Percentiles rank a stretch among this genome's conserved stretches.
phyloP scores from a whole-genome alignment of 2,888 invertebrate species.

The Ophioninae sp. region DNA sequence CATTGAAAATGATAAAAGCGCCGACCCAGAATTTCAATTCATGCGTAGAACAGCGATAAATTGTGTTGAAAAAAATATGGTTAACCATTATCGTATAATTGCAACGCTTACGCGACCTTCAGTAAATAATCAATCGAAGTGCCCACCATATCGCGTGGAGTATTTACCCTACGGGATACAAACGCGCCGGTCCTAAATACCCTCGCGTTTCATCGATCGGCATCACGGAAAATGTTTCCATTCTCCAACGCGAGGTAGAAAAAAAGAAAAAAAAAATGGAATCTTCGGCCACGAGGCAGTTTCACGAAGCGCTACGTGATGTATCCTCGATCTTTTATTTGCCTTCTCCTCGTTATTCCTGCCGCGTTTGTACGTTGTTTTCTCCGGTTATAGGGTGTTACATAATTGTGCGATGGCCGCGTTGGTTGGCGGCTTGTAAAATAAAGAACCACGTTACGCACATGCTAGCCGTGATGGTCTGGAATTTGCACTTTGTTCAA shows the following conservation, averaged over 20 bases:
- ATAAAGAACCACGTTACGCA: conserved; percentile 1
- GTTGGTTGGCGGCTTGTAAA: background rate
- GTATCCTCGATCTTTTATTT: conserved; percentile 33
- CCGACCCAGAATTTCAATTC: background rate
- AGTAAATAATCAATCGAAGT: background rate
- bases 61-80: background rate
- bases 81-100: background rate
- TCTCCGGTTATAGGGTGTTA: background rate
- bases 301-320: conserved; percentile 15
- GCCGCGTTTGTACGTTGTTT: background rate
- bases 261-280: background rate
- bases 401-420: background rate
- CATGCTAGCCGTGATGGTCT: background rate
- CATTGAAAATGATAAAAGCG: background rate
- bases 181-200: conserved; percentile 13
- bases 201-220: conserved; percentile 31
- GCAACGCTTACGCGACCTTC: background rate
- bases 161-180: background rate
- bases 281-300: conserved; percentile 1
- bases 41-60: background rate
- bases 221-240: conserved; percentile 28
- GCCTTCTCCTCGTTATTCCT: background rate
- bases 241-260: background rate
- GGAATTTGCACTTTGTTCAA: background rate
- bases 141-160: background rate